A percentile compares a stretch with the other conserved stretches of the same genome.
Evolutionary conservation across 1,140 invertebrate species (phyloP).

Genomic region (Radopholus similis): DNA sequence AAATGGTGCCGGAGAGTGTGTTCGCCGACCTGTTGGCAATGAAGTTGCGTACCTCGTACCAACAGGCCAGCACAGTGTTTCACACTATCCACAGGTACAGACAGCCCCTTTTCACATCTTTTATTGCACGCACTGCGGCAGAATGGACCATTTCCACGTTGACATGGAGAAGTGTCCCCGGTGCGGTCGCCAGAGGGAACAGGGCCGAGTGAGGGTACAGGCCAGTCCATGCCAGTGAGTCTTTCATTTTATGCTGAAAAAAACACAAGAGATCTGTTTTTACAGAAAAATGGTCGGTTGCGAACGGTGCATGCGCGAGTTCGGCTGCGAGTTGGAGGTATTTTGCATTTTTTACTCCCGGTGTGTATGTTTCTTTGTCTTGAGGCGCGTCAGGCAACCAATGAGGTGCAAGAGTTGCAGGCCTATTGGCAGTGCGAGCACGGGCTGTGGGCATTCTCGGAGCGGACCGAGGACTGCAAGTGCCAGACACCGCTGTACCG

Average conservation of each 20-base stretch:
- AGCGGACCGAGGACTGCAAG: slow-evolving; percentile 51
- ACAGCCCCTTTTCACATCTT: no score
- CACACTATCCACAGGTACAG: slow-evolving; percentile 49
- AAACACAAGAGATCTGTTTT: background rate
- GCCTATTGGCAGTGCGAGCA: slow-evolving; percentile 58
- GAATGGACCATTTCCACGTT: slow-evolving; percentile 57
- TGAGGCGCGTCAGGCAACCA: no score
- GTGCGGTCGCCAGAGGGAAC: slow-evolving; percentile 49
- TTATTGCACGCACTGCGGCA: no score
- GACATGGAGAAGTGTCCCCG: slow-evolving; percentile 54
- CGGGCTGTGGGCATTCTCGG: slow-evolving; percentile 40
- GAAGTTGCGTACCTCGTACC: slow-evolving; percentile 51
- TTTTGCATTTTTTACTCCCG: slow-evolving; percentile 18
- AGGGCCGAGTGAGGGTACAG: slow-evolving; percentile 47
- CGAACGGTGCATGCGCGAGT: slow-evolving; percentile 51
- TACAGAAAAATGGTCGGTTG: slow-evolving; percentile 56
- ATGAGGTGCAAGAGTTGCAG: no score
- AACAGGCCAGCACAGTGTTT: slow-evolving; percentile 54
- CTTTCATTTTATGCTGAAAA: slow-evolving; percentile 14
- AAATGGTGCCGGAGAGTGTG: slow-evolving; percentile 55
- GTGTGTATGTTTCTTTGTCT: no score
- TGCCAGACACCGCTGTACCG: slow-evolving; percentile 46
- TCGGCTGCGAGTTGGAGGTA: slow-evolving; percentile 54
- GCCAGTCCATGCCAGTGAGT: slow-evolving; percentile 57
- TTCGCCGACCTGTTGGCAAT: slow-evolving; percentile 55